Conservation (phyloP, 2,113 vertebrate genomes). For the Rhegmatorhina hoffmannsi region DNA sequence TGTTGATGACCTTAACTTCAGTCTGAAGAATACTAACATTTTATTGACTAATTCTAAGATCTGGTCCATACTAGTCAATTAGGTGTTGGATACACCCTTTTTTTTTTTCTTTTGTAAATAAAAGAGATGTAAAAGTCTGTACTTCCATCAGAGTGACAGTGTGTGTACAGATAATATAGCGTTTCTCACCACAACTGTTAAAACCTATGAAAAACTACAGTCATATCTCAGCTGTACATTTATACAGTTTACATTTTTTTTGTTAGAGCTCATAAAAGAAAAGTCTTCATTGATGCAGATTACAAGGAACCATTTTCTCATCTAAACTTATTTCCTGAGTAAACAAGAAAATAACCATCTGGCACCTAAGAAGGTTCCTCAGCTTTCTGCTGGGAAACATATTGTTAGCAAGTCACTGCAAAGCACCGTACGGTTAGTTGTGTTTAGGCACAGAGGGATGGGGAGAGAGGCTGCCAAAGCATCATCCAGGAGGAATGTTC, state of each 20-base stretch:
- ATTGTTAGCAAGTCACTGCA: not conserved
- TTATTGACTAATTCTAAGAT: not conserved
- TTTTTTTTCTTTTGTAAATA: not conserved
- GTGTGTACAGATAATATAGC: not conserved
- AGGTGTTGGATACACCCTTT: not conserved
- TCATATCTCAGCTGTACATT: not conserved
- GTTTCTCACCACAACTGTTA: not conserved
- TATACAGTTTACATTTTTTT: not conserved
- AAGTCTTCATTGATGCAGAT: not conserved
- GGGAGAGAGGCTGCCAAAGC: not conserved
- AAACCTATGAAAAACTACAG: not conserved
- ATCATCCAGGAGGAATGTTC: rapidly evolving
- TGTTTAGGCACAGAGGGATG: not conserved
- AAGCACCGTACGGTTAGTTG: rapidly evolving
- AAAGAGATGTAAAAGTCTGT: not conserved
- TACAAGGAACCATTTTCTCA: not conserved
- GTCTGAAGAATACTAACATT: not conserved
- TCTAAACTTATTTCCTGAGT: not conserved
- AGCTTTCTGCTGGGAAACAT: not conserved
- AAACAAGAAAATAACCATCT: not conserved
- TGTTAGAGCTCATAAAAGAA: not conserved
- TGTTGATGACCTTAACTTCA: not conserved
- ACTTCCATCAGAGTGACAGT: not conserved
- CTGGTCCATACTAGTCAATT: not conserved
- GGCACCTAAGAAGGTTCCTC: not conserved